Base-by-base conservation (phyloP, 2,797 vertebrate species). In the Garrulus glandarius region DNA sequence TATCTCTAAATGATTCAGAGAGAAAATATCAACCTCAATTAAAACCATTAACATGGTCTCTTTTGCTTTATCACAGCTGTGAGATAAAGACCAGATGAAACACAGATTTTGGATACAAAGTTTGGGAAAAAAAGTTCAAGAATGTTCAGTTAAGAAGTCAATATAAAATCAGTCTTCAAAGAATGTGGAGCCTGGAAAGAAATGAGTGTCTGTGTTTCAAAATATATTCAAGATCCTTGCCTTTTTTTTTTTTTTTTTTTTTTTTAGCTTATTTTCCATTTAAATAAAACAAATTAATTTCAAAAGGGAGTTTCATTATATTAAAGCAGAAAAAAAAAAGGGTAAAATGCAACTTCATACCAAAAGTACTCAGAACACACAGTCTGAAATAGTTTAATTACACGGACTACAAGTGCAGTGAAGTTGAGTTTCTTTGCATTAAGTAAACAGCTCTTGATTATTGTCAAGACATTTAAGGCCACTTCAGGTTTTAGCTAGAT, bases 41-140 rank as follows among this genome's bases (percentile, higher is more conserved):
- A 97, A 97, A 95, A 95, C 88, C 82, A 96, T 85, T 95, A 96
- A 89, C 72, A 93, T 84, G 74, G 65, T 92, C 89, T 92, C 46
- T 87, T 87, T 87, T 47, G 36, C 85, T 67, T 89, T 93, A 96
- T 93, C 74, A 94, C 39, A 90, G 29, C 60, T 95, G 41, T 37
- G 49, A 87, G 94, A 96, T 92, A 78, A 93, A 96, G 68, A 95
- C 57, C 60, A 94, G 94, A 94, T 47, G 88, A 86, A 49, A 72
- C 75, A 89, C 10, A 69, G 30, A 69, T 74, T 92, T 86, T 86
- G 74, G 72, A 88, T 72, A 72, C 29, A 55, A 92, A 88, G 32
- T 71, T 57, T 52, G 34, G 24, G 3, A 6, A 34, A 41, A 50
- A 39, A 19, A 76, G 46, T 71, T 95, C 57, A 90, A 78, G 85